These are phyloP conservation scores for Tipula lateralis DNA, from an alignment of 2,888 invertebrate species.

Conservation along the genomic window DNA sequence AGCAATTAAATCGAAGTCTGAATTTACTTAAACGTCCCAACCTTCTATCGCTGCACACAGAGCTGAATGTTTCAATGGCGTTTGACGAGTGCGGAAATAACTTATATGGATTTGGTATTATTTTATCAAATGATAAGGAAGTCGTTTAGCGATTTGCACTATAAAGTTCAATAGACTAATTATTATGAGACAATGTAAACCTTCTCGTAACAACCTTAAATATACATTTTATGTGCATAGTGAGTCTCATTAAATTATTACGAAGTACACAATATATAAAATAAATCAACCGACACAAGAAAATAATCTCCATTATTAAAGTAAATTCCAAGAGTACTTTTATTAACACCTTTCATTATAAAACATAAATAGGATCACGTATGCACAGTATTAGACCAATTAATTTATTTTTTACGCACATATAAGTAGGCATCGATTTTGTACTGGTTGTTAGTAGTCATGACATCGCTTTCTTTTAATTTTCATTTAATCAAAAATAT, in stretches of 20 bases:
- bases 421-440: too few relatives aligned
- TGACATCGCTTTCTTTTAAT: too few relatives aligned
- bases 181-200: not conserved
- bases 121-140: too few relatives aligned
- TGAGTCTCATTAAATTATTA: not conserved
- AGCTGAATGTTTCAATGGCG: not conserved
- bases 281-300: not conserved
- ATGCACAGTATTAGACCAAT: too few relatives aligned
- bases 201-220: not conserved
- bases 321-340: not conserved
- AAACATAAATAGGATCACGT: too few relatives aligned
- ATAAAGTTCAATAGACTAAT: not conserved
- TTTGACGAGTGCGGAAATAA: not conserved
- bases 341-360: too few relatives aligned
- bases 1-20: not conserved
- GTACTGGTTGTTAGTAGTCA: too few relatives aligned
- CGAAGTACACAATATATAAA: not conserved
- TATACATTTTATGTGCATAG: not conserved
- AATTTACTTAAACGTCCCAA: not conserved
- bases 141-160: not conserved
- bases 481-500: too few relatives aligned
- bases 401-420: too few relatives aligned
- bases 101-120: too few relatives aligned
- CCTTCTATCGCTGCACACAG: not conserved
- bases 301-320: not conserved